Evolutionary conservation across 2,888 invertebrate genomes (phyloP), one percentile per base, ranked within the genome.

Genomic region (Tetramorium bicarinatum): DNA sequence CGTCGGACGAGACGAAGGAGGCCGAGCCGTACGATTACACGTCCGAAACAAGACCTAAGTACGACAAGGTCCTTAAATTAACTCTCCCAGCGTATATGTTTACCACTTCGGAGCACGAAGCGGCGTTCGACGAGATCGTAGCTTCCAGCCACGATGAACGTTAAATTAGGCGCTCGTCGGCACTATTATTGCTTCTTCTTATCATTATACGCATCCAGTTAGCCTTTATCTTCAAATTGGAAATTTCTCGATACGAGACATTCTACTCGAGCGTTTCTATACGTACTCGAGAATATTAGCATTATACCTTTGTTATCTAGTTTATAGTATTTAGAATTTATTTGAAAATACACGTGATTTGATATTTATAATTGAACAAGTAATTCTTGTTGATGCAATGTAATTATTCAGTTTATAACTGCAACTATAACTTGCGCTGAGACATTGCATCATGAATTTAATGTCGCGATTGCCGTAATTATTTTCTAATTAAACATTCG

Each of bases 41-140:
- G 93, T 96, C 96, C n/a, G 97, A 97, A 92, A 97, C 97, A 0
- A 95, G 95, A 91, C 96, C 97, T 1, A 95, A 96, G 54, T 97
- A 96, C 92, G 97, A 97, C 90, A 96, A 96, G 86, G 93, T 95
- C 29, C 95, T 97, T 75, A 97, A 96, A 29, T 95, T 97, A 21
- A 96, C 96, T 52, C 94, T 97, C 86, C 97, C 97, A 1, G 96
- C 96, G 90, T 97, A 96, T 91, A 97, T 97, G 97, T 93, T 97
- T 80, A 95, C 96, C 83, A 96, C 96, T 93, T 96, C 97, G 59
- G 97, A 97, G 87, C 96, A 96, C 89, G 97, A 97, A 95, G 95
- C 95, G 91, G 96, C 96, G 84, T 97, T 97, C 92, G 97, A 97
- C 93, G 96, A 95, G 80, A 93, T 95, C 74, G 92, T 95, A 25